These are phyloP conservation scores for Beroe forskalii DNA, from an alignment of 37 sponge, comb jelly and placozoan genomes.

Conservation along the genomic window DNA sequence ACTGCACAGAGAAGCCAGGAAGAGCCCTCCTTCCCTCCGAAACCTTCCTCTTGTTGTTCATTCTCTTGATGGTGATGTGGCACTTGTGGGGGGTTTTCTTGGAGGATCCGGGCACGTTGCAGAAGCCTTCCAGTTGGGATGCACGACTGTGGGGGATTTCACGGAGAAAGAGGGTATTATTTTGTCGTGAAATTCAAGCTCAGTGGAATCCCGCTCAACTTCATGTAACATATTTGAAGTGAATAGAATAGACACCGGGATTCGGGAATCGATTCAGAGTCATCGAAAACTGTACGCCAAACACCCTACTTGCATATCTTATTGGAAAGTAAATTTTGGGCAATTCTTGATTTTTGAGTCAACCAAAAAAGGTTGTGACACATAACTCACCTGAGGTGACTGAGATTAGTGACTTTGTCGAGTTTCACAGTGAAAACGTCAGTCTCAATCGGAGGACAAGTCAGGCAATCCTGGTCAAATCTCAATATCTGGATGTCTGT, in stretches of 20 bases:
- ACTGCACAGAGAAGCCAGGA: slow-evolving; percentile 19
- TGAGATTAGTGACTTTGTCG: not conserved
- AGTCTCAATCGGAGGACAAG: not conserved
- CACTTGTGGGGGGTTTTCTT: not conserved
- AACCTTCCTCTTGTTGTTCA: not conserved
- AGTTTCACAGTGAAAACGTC: slow-evolving; percentile 5
- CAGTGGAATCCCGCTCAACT: too few species aligned
- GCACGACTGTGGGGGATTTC: too few species aligned
- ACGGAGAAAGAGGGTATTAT: too few species aligned
- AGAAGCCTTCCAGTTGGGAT: not conserved
- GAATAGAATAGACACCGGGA: too few species aligned
- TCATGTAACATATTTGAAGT: too few species aligned
- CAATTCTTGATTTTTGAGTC: too few species aligned
- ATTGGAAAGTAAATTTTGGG: too few species aligned
- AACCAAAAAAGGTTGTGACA: too few species aligned
- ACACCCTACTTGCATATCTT: too few species aligned
- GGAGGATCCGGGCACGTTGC: not conserved
- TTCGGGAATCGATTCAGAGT: too few species aligned
- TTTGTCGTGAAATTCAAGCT: too few species aligned
- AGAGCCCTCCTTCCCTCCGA: not conserved
- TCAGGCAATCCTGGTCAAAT: not conserved
- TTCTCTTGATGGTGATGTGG: not conserved
- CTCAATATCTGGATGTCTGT: slow-evolving; percentile 15
- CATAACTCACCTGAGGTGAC: not conserved
- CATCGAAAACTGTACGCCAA: too few species aligned